phyloP scores from a whole-genome alignment of 2,888 invertebrate genomes.

The Agapostemon virescens region DNA sequence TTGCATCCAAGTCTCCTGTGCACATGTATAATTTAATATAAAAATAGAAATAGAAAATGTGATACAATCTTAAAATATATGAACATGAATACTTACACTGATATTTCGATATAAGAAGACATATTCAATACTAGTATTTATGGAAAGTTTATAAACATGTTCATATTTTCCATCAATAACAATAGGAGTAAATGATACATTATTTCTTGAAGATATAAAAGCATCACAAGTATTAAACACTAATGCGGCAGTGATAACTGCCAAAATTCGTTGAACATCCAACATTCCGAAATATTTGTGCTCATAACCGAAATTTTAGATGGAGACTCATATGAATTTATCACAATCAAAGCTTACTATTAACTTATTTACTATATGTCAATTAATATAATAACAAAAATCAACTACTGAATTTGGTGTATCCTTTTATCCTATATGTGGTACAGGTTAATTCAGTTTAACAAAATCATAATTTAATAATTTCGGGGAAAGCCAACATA shows the following conservation, averaged over 20 bases:
- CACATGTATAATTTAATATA: background rate
- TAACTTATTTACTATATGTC: background rate
- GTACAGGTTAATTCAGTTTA: background rate
- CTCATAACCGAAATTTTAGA: background rate
- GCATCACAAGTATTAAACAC: slow-evolving; percentile 13
- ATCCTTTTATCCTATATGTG: background rate
- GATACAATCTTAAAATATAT: background rate
- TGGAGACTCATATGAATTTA: background rate
- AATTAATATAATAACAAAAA: background rate
- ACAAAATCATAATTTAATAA: background rate
- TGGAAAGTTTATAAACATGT: slow-evolving; percentile 58
- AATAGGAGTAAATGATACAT: slow-evolving; percentile 66
- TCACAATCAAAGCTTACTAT: background rate
- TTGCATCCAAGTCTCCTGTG: slow-evolving; percentile 56
- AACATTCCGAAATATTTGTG: slow-evolving; percentile 17
- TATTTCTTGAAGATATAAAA: background rate
- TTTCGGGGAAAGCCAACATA: background rate
- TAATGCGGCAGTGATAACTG: slow-evolving; percentile 18
- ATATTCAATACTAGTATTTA: slow-evolving; percentile 75
- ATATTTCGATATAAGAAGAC: slow-evolving; percentile 74
- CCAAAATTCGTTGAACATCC: slow-evolving; percentile 23
- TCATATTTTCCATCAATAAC: slow-evolving; percentile 72
- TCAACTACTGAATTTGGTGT: background rate
- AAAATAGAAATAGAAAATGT: background rate
- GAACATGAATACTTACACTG: slow-evolving; percentile 68